A percentile compares a stretch with the other conserved stretches of the same genome.
Conservation (phyloP, 2,113 vertebrate species). For the Actinemys pallida region DNA sequence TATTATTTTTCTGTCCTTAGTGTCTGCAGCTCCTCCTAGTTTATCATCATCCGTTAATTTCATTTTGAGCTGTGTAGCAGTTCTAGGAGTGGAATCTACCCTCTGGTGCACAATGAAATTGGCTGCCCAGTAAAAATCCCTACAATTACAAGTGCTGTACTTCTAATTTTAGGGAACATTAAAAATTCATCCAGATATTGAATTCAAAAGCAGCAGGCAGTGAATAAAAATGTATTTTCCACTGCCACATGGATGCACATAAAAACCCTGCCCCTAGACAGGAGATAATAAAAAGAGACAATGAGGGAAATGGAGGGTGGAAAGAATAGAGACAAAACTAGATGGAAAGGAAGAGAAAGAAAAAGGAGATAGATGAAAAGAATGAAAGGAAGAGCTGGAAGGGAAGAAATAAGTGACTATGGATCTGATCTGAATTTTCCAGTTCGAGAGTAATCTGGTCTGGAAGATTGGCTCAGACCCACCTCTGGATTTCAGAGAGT, state of each 20-base stretch:
- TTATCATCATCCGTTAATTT: not conserved
- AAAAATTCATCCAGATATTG: not conserved
- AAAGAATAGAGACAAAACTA: not conserved
- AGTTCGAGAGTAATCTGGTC: not conserved
- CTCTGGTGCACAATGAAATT: not conserved
- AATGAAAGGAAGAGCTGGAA: not conserved
- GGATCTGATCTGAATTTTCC: not conserved
- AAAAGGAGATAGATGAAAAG: not conserved
- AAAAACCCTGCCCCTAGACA: not conserved
- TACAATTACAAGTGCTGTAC: not conserved
- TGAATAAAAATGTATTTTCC: not conserved
- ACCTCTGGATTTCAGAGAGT: not conserved
- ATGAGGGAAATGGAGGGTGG: not conserved
- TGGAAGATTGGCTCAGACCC: not conserved
- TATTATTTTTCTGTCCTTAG: not conserved
- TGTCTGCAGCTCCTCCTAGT: not conserved
- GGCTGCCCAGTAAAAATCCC: too few relatives aligned
- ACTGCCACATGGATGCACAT: not conserved
- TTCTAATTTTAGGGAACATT: not conserved
- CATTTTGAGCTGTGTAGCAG: not conserved
- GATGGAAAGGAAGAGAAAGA: not conserved
- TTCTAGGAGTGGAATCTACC: not conserved
- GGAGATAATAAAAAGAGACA: not conserved
- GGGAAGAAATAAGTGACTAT: not conserved
- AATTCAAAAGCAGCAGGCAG: not conserved